Conservation (phyloP, 2,797 vertebrate species). For the Natrix natrix region DNA sequence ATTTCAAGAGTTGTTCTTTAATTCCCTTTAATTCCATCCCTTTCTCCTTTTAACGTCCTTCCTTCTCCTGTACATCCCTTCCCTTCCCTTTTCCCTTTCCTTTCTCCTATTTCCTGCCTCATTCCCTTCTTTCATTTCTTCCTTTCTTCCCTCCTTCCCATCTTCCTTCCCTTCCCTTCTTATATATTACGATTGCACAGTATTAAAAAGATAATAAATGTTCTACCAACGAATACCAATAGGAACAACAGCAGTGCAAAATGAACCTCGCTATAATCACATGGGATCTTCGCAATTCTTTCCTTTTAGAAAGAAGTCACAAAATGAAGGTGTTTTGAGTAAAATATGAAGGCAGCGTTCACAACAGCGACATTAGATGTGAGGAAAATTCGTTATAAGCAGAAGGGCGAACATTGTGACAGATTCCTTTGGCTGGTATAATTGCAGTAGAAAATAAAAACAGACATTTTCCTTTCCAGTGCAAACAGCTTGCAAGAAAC, state of each 20-base stretch:
- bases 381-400: background rate
- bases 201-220: background rate
- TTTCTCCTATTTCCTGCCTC: no score
- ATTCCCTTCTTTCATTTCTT: no score
- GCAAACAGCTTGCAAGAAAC: background rate
- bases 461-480: background rate
- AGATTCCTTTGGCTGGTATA: conserved; percentile 22
- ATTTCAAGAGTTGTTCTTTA: background rate
- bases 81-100: background rate
- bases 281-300: background rate
- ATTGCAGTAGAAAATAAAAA: conserved; percentile 11
- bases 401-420: background rate
- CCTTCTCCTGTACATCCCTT: background rate
- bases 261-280: no score
- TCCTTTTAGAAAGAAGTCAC: background rate
- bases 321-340: background rate
- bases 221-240: background rate
- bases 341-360: background rate
- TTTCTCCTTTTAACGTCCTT: background rate
- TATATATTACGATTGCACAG: background rate
- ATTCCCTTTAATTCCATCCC: background rate
- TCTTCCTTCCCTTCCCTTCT: background rate
- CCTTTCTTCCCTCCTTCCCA: background rate
- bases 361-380: background rate
- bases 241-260: background rate